Conservation (phyloP, 2,113 vertebrate species). For the Neodon shergylaensis region DNA sequence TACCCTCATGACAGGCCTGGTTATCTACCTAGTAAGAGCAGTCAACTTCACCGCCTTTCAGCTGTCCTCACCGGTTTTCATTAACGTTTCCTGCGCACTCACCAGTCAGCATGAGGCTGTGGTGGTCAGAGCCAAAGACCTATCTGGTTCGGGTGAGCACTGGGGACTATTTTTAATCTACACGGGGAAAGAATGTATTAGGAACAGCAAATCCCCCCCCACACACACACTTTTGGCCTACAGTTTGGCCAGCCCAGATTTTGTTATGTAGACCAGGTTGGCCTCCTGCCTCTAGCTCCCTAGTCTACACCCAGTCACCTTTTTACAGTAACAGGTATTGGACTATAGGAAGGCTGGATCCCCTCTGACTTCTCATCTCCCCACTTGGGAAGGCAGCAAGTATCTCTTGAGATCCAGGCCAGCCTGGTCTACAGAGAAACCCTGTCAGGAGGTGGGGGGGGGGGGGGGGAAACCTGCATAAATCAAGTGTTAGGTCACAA, state of each 20-base stretch:
- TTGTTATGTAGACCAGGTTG: not conserved
- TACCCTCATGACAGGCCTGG: constrained; percentile 57
- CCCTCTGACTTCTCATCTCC: not conserved
- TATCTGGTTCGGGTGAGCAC: constrained; percentile 65
- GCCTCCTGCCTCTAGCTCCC: not conserved
- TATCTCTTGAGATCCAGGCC: not conserved
- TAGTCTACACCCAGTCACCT: not conserved
- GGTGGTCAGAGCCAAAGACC: constrained; percentile 57
- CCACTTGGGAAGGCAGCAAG: not conserved
- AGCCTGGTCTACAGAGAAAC: not conserved
- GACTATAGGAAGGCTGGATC: not conserved
- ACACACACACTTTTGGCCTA: no score
- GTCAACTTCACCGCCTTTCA: constrained; percentile 81
- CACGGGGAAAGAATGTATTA: not conserved
- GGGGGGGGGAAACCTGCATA: not conserved
- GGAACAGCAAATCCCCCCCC: no score
- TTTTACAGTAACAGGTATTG: not conserved
- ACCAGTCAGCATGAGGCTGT: constrained; percentile 76
- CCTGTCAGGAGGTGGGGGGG: not conserved
- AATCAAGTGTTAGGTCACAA: not conserved
- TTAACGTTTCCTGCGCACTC: constrained; percentile 82
- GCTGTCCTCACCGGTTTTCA: constrained; percentile 66
- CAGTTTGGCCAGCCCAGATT: not conserved
- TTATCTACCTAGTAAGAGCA: constrained; percentile 50
- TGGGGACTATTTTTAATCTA: not conserved